These are phyloP conservation scores for Athetis lepigone DNA, from an alignment of 2,888 invertebrate genomes.

Conservation along the genomic window DNA sequence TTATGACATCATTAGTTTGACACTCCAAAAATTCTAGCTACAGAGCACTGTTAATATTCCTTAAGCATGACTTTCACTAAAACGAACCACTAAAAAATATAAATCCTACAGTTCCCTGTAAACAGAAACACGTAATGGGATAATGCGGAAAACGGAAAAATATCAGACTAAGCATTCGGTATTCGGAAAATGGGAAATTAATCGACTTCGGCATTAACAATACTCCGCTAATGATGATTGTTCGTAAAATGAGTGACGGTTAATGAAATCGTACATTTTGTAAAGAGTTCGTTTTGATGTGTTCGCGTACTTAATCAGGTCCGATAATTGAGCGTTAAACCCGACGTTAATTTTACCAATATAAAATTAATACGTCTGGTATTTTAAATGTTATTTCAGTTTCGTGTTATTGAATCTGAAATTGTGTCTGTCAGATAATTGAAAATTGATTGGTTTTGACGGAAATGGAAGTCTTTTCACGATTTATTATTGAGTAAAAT, in stretches of 20 bases:
- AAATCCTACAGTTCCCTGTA: conserved; percentile 17
- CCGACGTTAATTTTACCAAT: conserved; percentile 39
- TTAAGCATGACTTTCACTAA: too few relatives aligned
- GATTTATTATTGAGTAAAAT: conserved; percentile 8
- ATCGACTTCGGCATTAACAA: conserved; percentile 84
- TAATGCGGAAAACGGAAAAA: conserved; percentile 48
- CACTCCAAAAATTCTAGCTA: not conserved
- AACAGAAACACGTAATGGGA: conserved; percentile 35
- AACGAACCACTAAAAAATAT: conserved; percentile 12
- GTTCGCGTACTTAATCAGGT: conserved; percentile 60
- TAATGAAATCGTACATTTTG: conserved; percentile 82
- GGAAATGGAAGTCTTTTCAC: conserved; percentile 10
- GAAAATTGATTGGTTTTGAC: conserved; percentile 34
- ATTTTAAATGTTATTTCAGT: conserved; percentile 48
- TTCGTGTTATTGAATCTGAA: conserved; percentile 43
- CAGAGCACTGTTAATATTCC: too few relatives aligned
- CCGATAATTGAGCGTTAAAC: conserved; percentile 63
- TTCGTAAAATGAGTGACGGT: conserved; percentile 74
- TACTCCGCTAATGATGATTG: conserved; percentile 83
- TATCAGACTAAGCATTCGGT: conserved; percentile 69
- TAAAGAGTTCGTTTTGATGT: conserved; percentile 75
- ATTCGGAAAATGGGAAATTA: conserved; percentile 84
- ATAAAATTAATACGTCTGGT: conserved; percentile 46
- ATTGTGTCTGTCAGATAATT: conserved; percentile 23
- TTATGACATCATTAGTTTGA: too few relatives aligned